Base-by-base conservation (phyloP, 2,113 vertebrate species). In the Ictidomys tridecemlineatus region DNA sequence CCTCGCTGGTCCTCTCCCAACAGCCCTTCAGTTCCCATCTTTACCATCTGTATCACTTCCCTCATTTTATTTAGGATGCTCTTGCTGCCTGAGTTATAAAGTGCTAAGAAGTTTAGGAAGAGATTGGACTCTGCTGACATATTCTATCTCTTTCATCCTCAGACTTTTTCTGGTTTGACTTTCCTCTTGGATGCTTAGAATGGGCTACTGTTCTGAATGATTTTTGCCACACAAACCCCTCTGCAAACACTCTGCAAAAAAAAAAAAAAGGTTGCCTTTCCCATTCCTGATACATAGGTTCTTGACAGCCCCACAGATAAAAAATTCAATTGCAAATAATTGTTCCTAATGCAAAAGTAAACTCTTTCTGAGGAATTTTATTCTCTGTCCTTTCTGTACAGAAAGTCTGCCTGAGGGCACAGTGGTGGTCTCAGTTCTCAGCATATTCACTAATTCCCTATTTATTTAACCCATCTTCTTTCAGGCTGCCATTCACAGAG, bases 281-380 rank as follows among this genome's bases (percentile, higher is more conserved):
- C 26, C 3, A 28, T 22, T 63, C 4, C 16, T 65, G 73, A 78
- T 17, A 3, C 61, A 13, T 34, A 79, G 32, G n/a, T 28, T 76
- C 45, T 24, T 5, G n/a, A 84, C 28, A 74, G 6, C 26, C 16
- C 28, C 18, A 12, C 18, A 83, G 39, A 85, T 11, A 92, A 51
- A n/a, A 89, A 67, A 37, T 61, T 37, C 18, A 85, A 30, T 94
- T 73, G 20, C 9, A 91, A 93, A 67, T 58, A 53, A 5, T 61
- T 77, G 56, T 58, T 58, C 56, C 56, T 22, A 58, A 58, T 58
- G 56, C 20, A 48, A 77, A 77, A 42, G 45, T 37, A 32, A 58
- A 42, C 39, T 22, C 8, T 53, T 67, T 88, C 67, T 0, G 9
- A 79, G n/a, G 30, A 0, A 2, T 37, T n/a, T n/a, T 4, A 22